A percentile compares a stretch with the other conserved stretches of the same genome.
phyloP scores from a whole-genome alignment of 2,113 vertebrate species.

The Chauna torquata region DNA sequence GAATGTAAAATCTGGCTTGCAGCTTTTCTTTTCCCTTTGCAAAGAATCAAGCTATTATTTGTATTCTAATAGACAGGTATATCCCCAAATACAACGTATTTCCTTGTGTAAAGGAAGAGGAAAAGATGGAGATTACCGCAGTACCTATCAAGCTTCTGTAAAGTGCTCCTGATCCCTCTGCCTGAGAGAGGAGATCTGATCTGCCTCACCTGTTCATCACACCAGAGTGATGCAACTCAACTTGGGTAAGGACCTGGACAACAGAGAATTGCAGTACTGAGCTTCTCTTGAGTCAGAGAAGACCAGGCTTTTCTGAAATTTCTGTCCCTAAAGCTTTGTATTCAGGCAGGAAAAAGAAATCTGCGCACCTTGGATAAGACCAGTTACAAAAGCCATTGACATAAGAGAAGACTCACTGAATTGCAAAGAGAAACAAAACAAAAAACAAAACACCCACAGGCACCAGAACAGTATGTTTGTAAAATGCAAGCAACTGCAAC shows the following conservation, averaged over 20 bases:
- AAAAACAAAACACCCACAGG: too few relatives aligned
- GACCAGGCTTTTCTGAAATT: neutral
- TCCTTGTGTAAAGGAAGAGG: neutral
- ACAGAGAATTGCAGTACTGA: neutral
- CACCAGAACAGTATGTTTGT: neutral
- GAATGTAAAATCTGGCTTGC: neutral
- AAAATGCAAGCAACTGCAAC: neutral
- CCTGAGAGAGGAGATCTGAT: neutral
- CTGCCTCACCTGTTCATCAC: neutral
- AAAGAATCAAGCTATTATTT: neutral
- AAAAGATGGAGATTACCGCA: neutral
- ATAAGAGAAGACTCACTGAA: neutral
- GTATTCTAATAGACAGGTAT: neutral
- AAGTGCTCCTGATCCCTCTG: neutral
- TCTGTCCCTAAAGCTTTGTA: neutral
- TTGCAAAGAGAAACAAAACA: too few relatives aligned
- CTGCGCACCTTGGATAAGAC: neutral
- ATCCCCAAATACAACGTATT: neutral
- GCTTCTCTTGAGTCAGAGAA: neutral
- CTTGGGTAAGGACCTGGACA: neutral
- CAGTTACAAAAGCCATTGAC: neutral
- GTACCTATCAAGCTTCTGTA: neutral
- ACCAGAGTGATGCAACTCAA: neutral
- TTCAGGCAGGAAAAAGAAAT: neutral
- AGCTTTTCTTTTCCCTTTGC: neutral